Conservation (phyloP, 2,797 vertebrate genomes). For the Sebastes kiyomatsui region DNA sequence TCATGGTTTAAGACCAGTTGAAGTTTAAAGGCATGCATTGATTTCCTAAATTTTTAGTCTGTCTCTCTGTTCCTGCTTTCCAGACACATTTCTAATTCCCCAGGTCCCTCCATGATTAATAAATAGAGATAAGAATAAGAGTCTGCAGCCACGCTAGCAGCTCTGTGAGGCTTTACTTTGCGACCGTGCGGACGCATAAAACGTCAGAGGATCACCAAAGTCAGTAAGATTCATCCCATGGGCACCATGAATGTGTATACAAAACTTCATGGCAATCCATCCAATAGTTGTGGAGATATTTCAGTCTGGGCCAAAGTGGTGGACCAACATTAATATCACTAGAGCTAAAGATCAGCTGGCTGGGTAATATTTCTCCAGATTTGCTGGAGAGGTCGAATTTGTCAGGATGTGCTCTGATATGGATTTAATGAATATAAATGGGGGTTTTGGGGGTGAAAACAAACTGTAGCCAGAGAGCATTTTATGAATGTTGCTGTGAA, state of each 20-base stretch:
- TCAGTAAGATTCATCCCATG: not conserved
- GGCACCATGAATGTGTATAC: not conserved
- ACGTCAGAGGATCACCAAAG: not conserved
- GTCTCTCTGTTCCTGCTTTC: not conserved
- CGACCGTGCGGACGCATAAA: not conserved
- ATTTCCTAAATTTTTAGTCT: conserved; percentile 1
- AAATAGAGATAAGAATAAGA: not conserved
- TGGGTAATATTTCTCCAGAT: conserved; percentile 8
- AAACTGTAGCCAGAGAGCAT: not conserved
- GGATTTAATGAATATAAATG: conserved; percentile 50
- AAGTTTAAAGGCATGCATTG: not conserved
- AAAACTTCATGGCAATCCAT: conserved; percentile 4
- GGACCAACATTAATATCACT: not conserved
- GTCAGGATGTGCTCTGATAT: conserved; percentile 17
- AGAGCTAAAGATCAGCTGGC: conserved; percentile 2
- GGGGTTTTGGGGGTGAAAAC: not conserved
- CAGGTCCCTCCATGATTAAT: not conserved
- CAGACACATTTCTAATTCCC: not conserved
- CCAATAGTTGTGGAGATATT: not conserved
- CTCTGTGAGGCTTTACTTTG: not conserved
- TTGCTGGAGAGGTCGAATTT: conserved; percentile 9
- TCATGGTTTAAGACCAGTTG: not conserved
- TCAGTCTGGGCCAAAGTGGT: not conserved
- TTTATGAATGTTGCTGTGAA: conserved; percentile 33
- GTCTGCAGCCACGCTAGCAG: not conserved